Conservation (phyloP, 2,113 vertebrate species). For the Heterochromis multidens region DNA sequence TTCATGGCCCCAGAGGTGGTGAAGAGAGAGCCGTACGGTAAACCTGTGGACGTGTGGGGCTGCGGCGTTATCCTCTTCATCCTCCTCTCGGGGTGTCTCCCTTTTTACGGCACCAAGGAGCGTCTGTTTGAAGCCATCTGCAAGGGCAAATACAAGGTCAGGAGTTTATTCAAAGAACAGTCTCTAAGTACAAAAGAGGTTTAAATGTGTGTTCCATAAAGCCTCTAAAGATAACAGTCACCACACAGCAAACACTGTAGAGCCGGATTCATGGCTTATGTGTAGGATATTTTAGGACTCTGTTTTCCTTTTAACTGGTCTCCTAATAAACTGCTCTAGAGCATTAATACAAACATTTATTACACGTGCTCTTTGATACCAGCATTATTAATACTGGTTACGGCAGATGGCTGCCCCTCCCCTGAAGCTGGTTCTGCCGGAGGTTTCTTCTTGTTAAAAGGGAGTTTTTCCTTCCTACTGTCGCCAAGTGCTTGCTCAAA, state of each 20-base stretch:
- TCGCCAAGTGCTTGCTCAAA: not conserved
- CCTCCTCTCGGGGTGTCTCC: slow-evolving; percentile 92
- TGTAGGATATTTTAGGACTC: not conserved
- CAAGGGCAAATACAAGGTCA: slow-evolving; percentile 97
- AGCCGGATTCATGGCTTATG: not conserved
- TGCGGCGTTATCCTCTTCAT: slow-evolving; percentile 98
- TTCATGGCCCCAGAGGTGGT: slow-evolving; percentile 99
- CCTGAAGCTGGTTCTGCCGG: not conserved
- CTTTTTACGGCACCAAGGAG: slow-evolving; percentile 97
- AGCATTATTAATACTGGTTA: not conserved
- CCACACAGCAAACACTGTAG: not conserved
- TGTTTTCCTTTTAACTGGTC: not conserved
- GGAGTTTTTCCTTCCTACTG: not conserved
- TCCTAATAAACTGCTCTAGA: not conserved
- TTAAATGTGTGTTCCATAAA: not conserved
- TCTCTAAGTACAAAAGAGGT: not conserved
- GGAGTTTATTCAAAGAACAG: slow-evolving; percentile 53
- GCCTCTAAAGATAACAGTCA: not conserved
- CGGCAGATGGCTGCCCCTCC: not conserved
- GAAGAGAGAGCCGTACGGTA: slow-evolving; percentile 95
- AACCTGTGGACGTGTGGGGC: slow-evolving; percentile 97
- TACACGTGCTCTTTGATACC: not conserved
- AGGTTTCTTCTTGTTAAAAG: not conserved
- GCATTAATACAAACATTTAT: not conserved
- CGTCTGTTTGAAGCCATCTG: slow-evolving; percentile 96